Evolutionary conservation across 2,888 invertebrate species (phyloP).

Genomic region (Drosophila melanosoma): DNA sequence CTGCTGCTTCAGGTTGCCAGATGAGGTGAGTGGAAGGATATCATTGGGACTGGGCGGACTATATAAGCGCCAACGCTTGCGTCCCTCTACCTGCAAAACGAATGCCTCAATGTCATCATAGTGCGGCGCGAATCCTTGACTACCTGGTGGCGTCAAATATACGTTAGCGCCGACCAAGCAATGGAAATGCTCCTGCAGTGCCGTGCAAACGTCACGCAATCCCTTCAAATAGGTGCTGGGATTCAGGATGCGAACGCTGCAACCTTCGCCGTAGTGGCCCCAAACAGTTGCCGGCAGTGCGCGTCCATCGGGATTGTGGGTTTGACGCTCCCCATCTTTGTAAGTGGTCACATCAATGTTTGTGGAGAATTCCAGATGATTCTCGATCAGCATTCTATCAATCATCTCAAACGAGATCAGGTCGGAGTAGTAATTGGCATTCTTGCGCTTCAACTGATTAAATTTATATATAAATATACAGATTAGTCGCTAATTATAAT

Average conservation of each 20-base stretch:
- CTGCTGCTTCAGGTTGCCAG: constrained; percentile 89
- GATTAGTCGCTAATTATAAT: neutral
- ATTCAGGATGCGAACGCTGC: constrained; percentile 95
- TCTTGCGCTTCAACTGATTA: constrained; percentile 87
- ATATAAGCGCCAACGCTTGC: constrained; percentile 97
- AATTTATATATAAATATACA: neutral
- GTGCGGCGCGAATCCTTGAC: constrained; percentile 99
- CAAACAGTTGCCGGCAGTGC: constrained; percentile 88
- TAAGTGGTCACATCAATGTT: constrained; percentile 98
- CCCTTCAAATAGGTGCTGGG: constrained; percentile 93
- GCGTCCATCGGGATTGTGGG: constrained; percentile 92
- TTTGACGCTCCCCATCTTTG: constrained; percentile 90
- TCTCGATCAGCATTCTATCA: constrained; percentile 90
- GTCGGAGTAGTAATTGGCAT: constrained; percentile 88
- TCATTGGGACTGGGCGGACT: constrained; percentile 89
- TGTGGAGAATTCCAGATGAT: constrained; percentile 92
- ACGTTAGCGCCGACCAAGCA: constrained; percentile 98
- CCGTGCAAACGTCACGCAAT: constrained; percentile 89
- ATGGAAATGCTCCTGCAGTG: constrained; percentile 96
- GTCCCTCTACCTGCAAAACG: constrained; percentile 97
- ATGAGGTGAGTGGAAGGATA: constrained; percentile 92
- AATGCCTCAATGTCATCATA: constrained; percentile 99
- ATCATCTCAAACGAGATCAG: constrained; percentile 91
- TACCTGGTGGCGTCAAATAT: constrained; percentile 97
- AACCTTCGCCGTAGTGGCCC: constrained; percentile 95